Percentiles rank a stretch among this genome's conserved stretches.
Evolutionary conservation across 2,888 invertebrate genomes (phyloP).

Genomic region (Geotrupes spiniger): DNA sequence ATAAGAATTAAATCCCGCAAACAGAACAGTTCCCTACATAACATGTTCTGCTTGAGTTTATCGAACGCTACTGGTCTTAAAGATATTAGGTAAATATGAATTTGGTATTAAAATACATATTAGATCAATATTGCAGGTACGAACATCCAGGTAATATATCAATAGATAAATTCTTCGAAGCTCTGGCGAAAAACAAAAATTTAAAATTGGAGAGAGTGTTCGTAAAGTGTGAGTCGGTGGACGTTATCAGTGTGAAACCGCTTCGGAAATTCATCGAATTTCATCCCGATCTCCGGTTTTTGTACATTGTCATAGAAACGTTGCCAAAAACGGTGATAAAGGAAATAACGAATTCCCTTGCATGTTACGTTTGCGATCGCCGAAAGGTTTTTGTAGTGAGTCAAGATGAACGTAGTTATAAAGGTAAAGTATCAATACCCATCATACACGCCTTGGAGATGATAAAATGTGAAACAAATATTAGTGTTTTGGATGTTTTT

Average conservation of each 20-base stretch:
- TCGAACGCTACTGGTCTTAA: conserved; percentile 6
- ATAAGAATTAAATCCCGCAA: conserved; percentile 12
- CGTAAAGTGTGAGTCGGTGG: conserved; percentile 19
- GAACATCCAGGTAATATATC: conserved; percentile 17
- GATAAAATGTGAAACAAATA: conserved; percentile 8
- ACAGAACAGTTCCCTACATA: conserved; percentile 14
- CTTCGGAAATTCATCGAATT: conserved; percentile 10
- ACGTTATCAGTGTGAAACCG: conserved; percentile 14
- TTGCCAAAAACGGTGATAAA: conserved; percentile 12
- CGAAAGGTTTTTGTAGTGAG: conserved; percentile 13
- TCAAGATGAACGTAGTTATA: conserved; percentile 8
- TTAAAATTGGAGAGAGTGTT: conserved; percentile 14
- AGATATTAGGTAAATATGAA: conserved; percentile 11
- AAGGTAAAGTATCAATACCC: conserved; percentile 9
- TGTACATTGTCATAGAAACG: conserved; percentile 12
- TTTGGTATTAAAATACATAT: not conserved
- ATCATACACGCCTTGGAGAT: conserved; percentile 14
- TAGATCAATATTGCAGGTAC: conserved; percentile 5
- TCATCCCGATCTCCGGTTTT: conserved; percentile 8
- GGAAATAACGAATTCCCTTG: conserved; percentile 7
- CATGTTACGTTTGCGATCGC: conserved; percentile 5
- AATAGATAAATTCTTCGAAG: conserved; percentile 12
- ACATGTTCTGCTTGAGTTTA: conserved; percentile 11
- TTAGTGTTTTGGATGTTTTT: conserved; percentile 17
- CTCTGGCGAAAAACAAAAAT: conserved; percentile 10